Conservation (phyloP, 2,797 vertebrate species). For the Oreochromis grahami region DNA sequence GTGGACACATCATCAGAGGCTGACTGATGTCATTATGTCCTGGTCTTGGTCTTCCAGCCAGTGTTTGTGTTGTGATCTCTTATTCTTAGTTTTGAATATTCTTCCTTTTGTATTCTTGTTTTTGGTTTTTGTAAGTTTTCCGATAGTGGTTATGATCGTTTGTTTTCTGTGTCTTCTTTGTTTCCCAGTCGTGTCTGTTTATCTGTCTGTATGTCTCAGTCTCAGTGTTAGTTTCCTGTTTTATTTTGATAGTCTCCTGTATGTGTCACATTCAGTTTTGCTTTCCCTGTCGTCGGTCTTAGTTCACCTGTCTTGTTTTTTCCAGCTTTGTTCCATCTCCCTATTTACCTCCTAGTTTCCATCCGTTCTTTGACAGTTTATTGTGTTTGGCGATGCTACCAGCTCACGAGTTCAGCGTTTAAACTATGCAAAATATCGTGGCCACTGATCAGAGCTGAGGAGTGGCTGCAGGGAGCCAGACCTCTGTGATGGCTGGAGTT, state of each 20-base stretch:
- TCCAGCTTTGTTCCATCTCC: neutral
- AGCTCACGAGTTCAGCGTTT: neutral
- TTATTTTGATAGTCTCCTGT: neutral
- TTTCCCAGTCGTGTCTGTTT: neutral
- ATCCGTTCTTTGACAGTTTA: neutral
- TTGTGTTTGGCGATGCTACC: neutral
- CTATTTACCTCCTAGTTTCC: neutral
- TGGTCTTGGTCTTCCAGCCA: neutral
- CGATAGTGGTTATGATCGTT: fast-evolving
- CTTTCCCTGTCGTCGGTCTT: neutral
- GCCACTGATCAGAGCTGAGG: neutral
- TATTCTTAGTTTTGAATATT: neutral
- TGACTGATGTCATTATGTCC: neutral
- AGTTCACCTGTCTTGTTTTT: neutral
- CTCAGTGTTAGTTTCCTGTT: neutral
- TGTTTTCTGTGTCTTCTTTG: neutral
- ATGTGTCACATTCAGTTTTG: neutral
- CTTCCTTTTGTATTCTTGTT: neutral
- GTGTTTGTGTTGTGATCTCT: neutral
- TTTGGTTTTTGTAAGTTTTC: neutral
- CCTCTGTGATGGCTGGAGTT: neutral
- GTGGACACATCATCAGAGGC: neutral
- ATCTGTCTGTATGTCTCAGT: neutral
- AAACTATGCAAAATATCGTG: neutral
- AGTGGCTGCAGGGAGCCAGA: neutral